Conservation (phyloP, 1,140 invertebrate species). For the Ceratoteleas bidentatus region DNA sequence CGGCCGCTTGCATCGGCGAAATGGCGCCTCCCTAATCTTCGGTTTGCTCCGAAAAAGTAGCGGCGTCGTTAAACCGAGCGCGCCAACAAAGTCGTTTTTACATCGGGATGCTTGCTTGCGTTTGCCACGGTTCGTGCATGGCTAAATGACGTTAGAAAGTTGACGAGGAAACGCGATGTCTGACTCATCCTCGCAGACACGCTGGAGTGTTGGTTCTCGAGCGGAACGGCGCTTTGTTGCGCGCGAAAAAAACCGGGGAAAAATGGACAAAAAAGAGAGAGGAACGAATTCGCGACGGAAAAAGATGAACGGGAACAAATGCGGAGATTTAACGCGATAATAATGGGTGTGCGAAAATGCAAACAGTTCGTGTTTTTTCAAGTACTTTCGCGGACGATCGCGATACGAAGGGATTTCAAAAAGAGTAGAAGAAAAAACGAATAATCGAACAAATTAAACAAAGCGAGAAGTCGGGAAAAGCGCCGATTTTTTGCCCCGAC, state of each 20-base stretch:
- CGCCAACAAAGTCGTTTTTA: constrained; percentile 50
- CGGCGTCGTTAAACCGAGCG: constrained; percentile 40
- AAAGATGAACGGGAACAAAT: not conserved
- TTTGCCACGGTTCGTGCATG: constrained; percentile 63
- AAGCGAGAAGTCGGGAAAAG: too few species aligned
- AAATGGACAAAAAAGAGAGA: constrained; percentile 30
- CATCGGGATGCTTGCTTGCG: constrained; percentile 38
- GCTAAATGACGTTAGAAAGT: constrained; percentile 74
- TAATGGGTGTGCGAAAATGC: not conserved
- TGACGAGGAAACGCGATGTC: constrained; percentile 67
- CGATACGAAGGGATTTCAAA: not conserved
- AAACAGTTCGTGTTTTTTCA: not conserved
- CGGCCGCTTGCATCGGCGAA: constrained; percentile 13
- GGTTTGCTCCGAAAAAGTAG: constrained; percentile 23
- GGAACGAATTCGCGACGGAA: not conserved
- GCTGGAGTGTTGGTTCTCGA: constrained; percentile 61
- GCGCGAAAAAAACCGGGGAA: constrained; percentile 44
- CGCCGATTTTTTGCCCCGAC: too few species aligned
- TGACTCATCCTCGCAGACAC: constrained; percentile 68
- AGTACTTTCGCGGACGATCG: not conserved
- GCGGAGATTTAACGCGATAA: not conserved
- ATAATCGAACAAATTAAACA: too few species aligned
- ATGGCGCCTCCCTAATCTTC: not conserved
- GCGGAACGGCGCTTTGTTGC: constrained; percentile 65
- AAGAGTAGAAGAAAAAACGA: too few species aligned